Evolutionary conservation across 2,113 vertebrate genomes (phyloP).

Genomic region (Tachuris rubrigastra): DNA sequence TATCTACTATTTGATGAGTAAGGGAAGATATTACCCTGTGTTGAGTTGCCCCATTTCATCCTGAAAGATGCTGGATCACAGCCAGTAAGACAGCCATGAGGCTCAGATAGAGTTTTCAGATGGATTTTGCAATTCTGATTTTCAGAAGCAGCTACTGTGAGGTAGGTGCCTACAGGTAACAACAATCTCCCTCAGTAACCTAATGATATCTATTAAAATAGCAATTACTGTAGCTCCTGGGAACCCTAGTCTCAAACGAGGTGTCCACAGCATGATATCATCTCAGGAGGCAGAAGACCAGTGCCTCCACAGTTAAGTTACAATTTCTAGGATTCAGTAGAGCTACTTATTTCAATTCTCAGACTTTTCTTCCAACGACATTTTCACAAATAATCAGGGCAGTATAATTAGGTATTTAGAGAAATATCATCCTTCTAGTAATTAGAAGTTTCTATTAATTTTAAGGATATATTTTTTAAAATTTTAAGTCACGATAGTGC

Average conservation of each 20-base stretch:
- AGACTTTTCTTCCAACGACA: neutral
- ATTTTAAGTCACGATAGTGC: neutral
- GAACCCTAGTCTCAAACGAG: neutral
- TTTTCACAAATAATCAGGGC: neutral
- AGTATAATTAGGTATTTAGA: neutral
- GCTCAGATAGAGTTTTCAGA: neutral
- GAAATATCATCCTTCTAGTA: neutral
- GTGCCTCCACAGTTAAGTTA: neutral
- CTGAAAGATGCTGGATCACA: neutral
- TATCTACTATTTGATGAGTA: neutral
- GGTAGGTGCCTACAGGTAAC: neutral
- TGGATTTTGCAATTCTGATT: neutral
- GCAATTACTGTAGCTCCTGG: neutral
- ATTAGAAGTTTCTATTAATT: neutral
- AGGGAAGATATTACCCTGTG: neutral
- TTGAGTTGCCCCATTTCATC: neutral
- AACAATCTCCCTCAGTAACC: neutral
- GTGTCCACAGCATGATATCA: neutral
- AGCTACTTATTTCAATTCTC: neutral
- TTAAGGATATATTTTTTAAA: neutral
- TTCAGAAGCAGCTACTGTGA: neutral
- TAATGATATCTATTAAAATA: neutral
- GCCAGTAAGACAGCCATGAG: neutral
- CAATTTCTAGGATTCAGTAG: neutral
- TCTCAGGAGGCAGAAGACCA: neutral